These are phyloP conservation scores for Aphidoletes aphidimyza DNA, from an alignment of 2,888 invertebrate species.

Conservation along the genomic window DNA sequence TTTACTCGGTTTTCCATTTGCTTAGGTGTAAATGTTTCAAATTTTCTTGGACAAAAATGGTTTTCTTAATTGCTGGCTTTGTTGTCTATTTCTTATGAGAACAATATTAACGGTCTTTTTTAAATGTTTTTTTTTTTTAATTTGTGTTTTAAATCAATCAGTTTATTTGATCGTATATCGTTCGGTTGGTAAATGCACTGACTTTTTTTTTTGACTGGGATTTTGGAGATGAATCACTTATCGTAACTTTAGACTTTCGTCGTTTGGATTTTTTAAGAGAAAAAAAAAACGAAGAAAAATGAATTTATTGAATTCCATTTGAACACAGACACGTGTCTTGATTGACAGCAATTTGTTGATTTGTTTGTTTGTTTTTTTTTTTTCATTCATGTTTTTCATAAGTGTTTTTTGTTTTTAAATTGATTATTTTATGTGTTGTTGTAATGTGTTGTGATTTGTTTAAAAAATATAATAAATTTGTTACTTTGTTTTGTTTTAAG, in stretches of 20 bases:
- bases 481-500: too few relatives aligned
- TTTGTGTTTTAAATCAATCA: too few relatives aligned
- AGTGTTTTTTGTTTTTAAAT: too few relatives aligned
- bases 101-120: background rate
- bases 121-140: background rate
- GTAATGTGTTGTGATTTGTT: too few relatives aligned
- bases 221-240: background rate
- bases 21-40: background rate
- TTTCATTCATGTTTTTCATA: background rate
- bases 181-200: conserved; percentile 47
- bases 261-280: background rate
- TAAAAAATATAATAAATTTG: conserved; percentile 5
- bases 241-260: background rate
- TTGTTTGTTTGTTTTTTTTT: background rate
- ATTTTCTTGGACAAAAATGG: background rate
- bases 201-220: too few relatives aligned
- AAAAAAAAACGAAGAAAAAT: too few relatives aligned
- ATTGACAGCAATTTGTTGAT: background rate
- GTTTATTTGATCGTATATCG: conserved; percentile 40
- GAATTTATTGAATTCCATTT: too few relatives aligned
- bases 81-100: background rate
- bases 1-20: background rate
- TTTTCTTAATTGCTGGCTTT: background rate
- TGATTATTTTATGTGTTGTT: too few relatives aligned
- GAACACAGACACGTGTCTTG: too few relatives aligned